Evolutionary conservation across 2,113 vertebrate genomes (phyloP).

Genomic region (Carlito syrichta): DNA sequence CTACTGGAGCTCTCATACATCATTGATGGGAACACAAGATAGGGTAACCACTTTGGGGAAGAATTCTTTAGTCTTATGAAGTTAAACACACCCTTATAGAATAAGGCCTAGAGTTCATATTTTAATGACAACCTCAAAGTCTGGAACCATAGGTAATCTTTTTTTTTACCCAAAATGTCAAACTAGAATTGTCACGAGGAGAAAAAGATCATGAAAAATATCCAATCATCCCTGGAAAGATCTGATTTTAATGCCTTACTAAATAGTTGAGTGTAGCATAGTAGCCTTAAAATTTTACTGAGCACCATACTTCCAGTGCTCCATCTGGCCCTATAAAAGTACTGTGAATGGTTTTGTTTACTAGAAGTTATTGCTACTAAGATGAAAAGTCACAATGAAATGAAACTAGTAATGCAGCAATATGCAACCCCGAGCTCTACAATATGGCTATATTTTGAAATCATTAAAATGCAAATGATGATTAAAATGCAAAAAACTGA

Average conservation of each 20-base stretch:
- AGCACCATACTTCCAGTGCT: not conserved
- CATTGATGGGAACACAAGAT: too few species aligned
- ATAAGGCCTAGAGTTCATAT: not conserved
- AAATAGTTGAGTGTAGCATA: not conserved
- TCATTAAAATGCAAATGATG: conserved; percentile 72
- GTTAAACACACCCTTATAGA: too few species aligned
- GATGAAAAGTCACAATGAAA: not conserved
- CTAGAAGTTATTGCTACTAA: conserved; percentile 48
- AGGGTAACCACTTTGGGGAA: too few species aligned
- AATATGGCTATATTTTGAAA: conserved; percentile 44
- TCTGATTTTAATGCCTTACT: conserved; percentile 34
- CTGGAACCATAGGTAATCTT: conserved; percentile 28
- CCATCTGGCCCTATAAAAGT: conserved; percentile 63
- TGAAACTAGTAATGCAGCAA: conserved; percentile 42
- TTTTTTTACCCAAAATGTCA: not conserved
- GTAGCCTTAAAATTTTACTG: conserved; percentile 48
- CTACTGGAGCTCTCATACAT: too few species aligned
- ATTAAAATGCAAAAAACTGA: conserved; percentile 59
- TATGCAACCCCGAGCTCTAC: not conserved
- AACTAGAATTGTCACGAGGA: not conserved
- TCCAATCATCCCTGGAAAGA: not conserved
- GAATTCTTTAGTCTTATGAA: too few species aligned
- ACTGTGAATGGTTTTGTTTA: conserved; percentile 47
- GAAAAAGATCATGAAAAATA: conserved; percentile 42
- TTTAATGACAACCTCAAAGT: conserved; percentile 7